Conservation (phyloP, 2,797 vertebrate species). For the Falco novaeseelandiae region DNA sequence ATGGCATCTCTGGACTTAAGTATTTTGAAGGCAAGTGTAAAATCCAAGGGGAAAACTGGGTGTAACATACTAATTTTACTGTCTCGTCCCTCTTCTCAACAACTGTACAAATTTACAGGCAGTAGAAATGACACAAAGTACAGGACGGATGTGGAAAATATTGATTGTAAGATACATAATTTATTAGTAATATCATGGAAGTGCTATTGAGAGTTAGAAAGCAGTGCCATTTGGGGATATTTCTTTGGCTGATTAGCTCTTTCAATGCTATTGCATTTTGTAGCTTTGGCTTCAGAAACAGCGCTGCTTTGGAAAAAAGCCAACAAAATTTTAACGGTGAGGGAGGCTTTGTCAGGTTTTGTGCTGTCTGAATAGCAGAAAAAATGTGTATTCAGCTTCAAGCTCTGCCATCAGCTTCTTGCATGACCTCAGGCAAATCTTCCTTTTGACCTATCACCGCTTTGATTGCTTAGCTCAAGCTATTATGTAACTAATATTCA, state of each 20-base stretch:
- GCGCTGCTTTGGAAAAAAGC: constrained; percentile 32
- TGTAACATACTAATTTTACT: neutral
- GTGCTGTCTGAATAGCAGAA: constrained; percentile 8
- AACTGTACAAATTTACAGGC: neutral
- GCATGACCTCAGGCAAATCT: constrained; percentile 66
- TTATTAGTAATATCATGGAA: neutral
- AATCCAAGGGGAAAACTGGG: neutral
- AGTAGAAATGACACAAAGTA: neutral
- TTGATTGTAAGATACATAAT: neutral
- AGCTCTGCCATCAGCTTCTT: constrained; percentile 62
- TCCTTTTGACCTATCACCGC: constrained; percentile 58
- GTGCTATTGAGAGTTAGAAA: neutral
- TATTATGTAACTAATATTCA: constrained; percentile 68
- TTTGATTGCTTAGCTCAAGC: constrained; percentile 63
- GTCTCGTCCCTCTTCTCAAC: neutral
- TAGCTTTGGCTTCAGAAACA: constrained; percentile 29
- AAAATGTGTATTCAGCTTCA: constrained; percentile 46
- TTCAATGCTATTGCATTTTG: constrained; percentile 16
- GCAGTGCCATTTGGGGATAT: neutral
- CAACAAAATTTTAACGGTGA: constrained; percentile 27
- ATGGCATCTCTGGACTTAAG: neutral
- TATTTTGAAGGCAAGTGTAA: neutral
- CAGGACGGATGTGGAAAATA: neutral
- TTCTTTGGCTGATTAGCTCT: constrained; percentile 25
- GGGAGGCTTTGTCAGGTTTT: neutral